These are phyloP conservation scores for Drosophila borealis DNA, from an alignment of 2,888 invertebrate genomes.

Conservation along the genomic window DNA sequence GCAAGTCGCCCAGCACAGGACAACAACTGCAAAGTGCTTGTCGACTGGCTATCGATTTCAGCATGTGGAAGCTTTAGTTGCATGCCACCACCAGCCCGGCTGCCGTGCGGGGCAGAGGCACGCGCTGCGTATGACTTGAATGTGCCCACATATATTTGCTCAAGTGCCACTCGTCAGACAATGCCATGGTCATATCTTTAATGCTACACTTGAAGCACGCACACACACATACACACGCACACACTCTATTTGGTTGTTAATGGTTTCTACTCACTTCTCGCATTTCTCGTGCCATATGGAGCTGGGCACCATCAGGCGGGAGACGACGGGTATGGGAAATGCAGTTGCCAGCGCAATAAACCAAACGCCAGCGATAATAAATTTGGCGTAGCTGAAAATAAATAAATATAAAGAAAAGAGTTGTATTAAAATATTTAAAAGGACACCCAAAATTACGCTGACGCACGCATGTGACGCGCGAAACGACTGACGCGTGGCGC, in stretches of 20 bases:
- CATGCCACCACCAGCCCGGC: not conserved
- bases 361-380: slow-evolving; percentile 84
- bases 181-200: slow-evolving; percentile 39
- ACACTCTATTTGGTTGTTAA: slow-evolving; percentile 8
- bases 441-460: slow-evolving; percentile 2
- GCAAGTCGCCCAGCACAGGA: not conserved
- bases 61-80: slow-evolving; percentile 6
- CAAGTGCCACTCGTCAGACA: slow-evolving; percentile 47
- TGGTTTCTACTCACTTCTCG: slow-evolving; percentile 87
- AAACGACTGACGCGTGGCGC: not conserved
- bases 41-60: slow-evolving; percentile 33
- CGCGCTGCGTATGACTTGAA: slow-evolving; percentile 32
- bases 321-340: slow-evolving; percentile 92
- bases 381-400: slow-evolving; percentile 83
- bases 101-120: not conserved
- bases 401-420: slow-evolving; percentile 9
- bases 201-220: slow-evolving; percentile 32
- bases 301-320: slow-evolving; percentile 88
- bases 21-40: not conserved
- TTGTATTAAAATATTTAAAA: slow-evolving; percentile 12
- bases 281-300: slow-evolving; percentile 87
- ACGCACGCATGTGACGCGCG: slow-evolving; percentile 30
- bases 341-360: slow-evolving; percentile 90
- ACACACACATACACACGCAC: not conserved
- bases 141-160: slow-evolving; percentile 34